phyloP scores from a whole-genome alignment of 2,797 vertebrate genomes.

The Myotis pilosus region DNA sequence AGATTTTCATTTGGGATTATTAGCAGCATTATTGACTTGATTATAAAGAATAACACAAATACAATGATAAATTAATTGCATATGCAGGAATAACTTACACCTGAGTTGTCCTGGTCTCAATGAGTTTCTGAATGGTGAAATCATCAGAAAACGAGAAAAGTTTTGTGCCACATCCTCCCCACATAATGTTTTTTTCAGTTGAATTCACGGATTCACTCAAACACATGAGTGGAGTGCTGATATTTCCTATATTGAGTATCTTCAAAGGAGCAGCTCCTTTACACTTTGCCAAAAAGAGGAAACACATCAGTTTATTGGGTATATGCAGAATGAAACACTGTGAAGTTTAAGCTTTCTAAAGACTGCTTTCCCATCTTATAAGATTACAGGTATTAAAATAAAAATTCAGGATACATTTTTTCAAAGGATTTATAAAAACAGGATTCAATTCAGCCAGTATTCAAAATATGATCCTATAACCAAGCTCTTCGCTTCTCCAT shows the following conservation, averaged over 20 bases:
- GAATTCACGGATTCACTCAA: constrained; percentile 87
- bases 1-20: constrained; percentile 4
- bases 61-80: not conserved
- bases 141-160: constrained; percentile 89
- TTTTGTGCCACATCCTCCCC: constrained; percentile 94
- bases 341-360: not conserved
- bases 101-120: constrained; percentile 90
- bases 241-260: constrained; percentile 86
- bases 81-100: constrained; percentile 85
- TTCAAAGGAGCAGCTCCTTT: constrained; percentile 90
- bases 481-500: not conserved
- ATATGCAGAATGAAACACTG: not conserved
- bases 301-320: not conserved
- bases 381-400: not conserved
- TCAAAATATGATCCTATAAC: not conserved
- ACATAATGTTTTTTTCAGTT: constrained; percentile 87
- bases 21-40: not conserved
- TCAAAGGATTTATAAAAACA: not conserved
- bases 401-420: not conserved
- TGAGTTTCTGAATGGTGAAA: constrained; percentile 89
- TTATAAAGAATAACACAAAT: constrained; percentile 31
- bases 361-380: not conserved
- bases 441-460: not conserved
- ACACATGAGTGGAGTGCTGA: constrained; percentile 91
- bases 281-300: constrained; percentile 81